These are phyloP conservation scores for Sclerurus mexicanus DNA, from an alignment of 2,113 vertebrate species.

Conservation along the genomic window DNA sequence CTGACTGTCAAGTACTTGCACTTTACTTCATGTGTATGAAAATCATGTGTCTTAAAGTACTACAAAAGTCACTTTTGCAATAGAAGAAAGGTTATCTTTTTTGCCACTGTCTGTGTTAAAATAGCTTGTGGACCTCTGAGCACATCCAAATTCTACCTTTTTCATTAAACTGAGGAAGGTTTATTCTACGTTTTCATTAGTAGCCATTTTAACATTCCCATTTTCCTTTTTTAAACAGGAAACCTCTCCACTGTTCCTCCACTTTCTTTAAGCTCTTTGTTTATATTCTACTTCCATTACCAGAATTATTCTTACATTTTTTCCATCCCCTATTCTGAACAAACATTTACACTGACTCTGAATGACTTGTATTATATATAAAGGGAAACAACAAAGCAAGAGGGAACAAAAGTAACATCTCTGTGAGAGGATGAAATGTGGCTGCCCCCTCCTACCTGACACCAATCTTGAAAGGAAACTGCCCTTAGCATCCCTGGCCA, in stretches of 20 bases:
- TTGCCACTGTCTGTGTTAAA: neutral
- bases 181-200: slow-evolving; percentile 57
- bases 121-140: neutral
- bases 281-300: slow-evolving; percentile 63
- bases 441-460: neutral
- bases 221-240: slow-evolving; percentile 67
- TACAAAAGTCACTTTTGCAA: neutral
- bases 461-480: neutral
- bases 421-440: neutral
- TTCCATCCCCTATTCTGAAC: slow-evolving; percentile 43
- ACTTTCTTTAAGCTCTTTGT: slow-evolving; percentile 62
- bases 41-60: neutral
- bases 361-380: neutral
- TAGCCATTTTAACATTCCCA: slow-evolving; percentile 55
- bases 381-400: slow-evolving; percentile 29
- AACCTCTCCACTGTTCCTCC: slow-evolving; percentile 50
- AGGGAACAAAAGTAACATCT: neutral
- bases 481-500: neutral
- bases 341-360: slow-evolving; percentile 48
- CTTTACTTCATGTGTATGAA: neutral
- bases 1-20: neutral
- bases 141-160: slow-evolving; percentile 18
- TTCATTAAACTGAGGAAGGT: neutral
- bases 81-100: neutral
- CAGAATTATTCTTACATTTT: slow-evolving; percentile 58